Percentiles rank a stretch among this genome's conserved stretches.
Evolutionary conservation across 1,140 invertebrate genomes (phyloP).

Genomic region (Lithobius niger): DNA sequence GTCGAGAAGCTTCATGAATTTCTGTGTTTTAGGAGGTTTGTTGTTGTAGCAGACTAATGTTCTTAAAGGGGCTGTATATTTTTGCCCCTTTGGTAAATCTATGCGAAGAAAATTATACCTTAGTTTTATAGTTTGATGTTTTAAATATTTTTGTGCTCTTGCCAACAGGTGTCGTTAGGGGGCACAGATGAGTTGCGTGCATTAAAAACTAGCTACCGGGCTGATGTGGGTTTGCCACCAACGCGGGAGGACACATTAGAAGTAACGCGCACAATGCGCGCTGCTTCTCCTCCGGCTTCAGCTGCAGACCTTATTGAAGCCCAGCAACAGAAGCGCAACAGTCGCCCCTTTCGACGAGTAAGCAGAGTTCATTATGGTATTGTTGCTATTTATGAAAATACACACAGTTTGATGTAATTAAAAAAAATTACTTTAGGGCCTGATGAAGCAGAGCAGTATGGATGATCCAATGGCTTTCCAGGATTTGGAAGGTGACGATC

Average conservation of each 20-base stretch:
- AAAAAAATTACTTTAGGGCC: constrained; percentile 20
- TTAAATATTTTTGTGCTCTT: background rate
- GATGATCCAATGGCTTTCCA: constrained; percentile 70
- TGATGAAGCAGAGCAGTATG: constrained; percentile 86
- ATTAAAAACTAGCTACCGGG: constrained; percentile 56
- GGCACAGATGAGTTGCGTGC: constrained; percentile 66
- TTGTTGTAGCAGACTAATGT: too few relatives aligned
- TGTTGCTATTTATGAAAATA: background rate
- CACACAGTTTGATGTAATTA: background rate
- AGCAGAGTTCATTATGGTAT: constrained; percentile 17
- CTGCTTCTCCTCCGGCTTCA: constrained; percentile 86
- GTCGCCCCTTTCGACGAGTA: constrained; percentile 45
- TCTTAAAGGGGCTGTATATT: too few relatives aligned
- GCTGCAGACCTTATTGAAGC: constrained; percentile 81
- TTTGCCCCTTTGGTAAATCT: too few relatives aligned
- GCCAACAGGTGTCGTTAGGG: constrained; percentile 56
- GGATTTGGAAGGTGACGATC: constrained; percentile 30
- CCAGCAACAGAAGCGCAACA: constrained; percentile 57
- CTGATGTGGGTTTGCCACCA: constrained; percentile 52
- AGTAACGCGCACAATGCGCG: constrained; percentile 79
- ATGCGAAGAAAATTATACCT: too few relatives aligned
- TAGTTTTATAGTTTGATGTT: too few relatives aligned
- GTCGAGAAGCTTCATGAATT: too few relatives aligned
- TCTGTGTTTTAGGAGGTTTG: too few relatives aligned
- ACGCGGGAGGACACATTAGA: constrained; percentile 85